Evolutionary conservation across 2,113 vertebrate species (phyloP), one percentile per base, ranked within the genome.

Genomic region (Coracopsis vasa): DNA sequence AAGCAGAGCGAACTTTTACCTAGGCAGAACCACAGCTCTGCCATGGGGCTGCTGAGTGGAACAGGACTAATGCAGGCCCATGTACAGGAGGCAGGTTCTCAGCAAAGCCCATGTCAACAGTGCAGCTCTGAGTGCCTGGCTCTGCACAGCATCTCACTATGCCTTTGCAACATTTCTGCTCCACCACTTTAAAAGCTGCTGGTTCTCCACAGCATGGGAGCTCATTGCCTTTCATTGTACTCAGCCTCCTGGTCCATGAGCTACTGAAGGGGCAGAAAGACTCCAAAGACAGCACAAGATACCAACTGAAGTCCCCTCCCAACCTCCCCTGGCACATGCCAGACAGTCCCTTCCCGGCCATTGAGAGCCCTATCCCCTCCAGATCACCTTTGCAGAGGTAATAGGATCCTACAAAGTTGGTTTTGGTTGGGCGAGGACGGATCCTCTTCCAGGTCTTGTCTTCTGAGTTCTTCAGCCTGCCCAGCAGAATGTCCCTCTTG

Each of bases 361-460:
- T 39, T 1, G 2, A 61, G 74, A 13, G 58, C 42, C 13, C 5
- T 21, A 37, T 69, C 29, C 21, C 16, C n/a, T 53, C 53, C 82
- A 84, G 80, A 97, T 88, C 89, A 99, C 99, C 99, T 97, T 98
- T 99, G 97, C 99, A 99, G 66, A 99, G 98, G 41, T 99, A 97
- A 95, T 99, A 99, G 15, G 98, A 98, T 79, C 98, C 99, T 62
- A 85, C 97, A 64, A 99, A 99, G 92, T 98, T 98, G 54, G 97
- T 98, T 92, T 97, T 97, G 48, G 95, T 97, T n/a, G 99, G 99
- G 47, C 99, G 98, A 29, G 94, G 98, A 71, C 99, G 98, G 92
- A 99, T 98, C 93, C 98, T 98, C 93, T 98, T 99, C 99, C 99
- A 99, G 13, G 97, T 98, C 91, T 99, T 98, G 94, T 99, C 99